A percentile compares a stretch with the other conserved stretches of the same genome.
These are phyloP conservation scores for Theonella swinhoei DNA, from an alignment of 37 sponge, comb jelly and placozoan genomes.

Conservation along the genomic window DNA sequence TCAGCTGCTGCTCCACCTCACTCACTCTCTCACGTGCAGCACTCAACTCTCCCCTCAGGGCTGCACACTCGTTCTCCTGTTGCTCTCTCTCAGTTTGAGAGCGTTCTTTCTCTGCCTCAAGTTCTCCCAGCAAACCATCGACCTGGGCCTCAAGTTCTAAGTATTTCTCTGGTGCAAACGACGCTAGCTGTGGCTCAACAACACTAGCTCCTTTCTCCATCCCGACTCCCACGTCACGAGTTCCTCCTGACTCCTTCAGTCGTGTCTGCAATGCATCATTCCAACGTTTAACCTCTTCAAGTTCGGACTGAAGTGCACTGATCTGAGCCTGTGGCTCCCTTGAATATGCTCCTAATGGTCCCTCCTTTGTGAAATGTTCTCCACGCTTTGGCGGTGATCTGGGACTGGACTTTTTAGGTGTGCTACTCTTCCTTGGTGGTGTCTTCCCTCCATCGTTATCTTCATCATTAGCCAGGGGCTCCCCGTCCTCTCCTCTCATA, in stretches of 20 bases:
- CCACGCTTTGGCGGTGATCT: neutral
- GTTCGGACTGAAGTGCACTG: conserved; percentile 35
- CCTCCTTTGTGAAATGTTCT: too few relatives aligned
- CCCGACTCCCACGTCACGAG: conserved; percentile 32
- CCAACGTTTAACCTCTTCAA: conserved; percentile 41
- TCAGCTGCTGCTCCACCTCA: conserved; percentile 34
- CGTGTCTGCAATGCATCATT: conserved; percentile 48
- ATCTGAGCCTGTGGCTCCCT: neutral
- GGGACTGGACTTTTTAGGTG: neutral
- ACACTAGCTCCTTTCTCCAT: conserved; percentile 17
- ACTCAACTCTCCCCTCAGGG: conserved; percentile 24
- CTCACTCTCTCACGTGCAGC: conserved; percentile 23
- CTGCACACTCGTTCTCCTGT: conserved; percentile 18
- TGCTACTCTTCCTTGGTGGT: conserved; percentile 13
- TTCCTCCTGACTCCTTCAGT: conserved; percentile 11
- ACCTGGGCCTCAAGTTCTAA: conserved; percentile 36
- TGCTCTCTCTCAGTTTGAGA: conserved; percentile 16
- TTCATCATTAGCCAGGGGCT: neutral
- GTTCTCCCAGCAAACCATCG: conserved; percentile 29
- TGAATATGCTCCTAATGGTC: neutral
- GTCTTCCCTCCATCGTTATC: neutral
- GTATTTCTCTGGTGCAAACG: conserved; percentile 3
- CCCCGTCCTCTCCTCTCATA: conserved; percentile 18
- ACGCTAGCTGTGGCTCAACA: neutral
- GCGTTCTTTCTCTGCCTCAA: conserved; percentile 53